Percentiles rank a stretch among this genome's conserved stretches.
Evolutionary conservation across 2,113 vertebrate species (phyloP).

Genomic region (Ardeotis arabs): DNA sequence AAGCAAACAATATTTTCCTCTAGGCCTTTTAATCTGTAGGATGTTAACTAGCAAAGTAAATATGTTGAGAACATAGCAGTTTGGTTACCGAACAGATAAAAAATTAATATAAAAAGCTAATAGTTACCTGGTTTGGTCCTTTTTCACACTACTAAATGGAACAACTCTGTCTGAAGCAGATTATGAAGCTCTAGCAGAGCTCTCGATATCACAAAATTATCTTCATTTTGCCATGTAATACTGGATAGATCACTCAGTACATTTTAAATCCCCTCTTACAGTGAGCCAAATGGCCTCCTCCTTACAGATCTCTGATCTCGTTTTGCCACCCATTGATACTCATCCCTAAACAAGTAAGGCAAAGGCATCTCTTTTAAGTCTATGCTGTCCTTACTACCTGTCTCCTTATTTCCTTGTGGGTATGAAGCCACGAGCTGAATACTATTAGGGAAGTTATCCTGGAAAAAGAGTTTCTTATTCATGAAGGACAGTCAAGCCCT

Average conservation of each 20-base stretch:
- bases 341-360: not conserved
- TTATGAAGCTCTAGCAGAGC: not conserved
- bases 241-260: not conserved
- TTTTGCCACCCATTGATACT: not conserved
- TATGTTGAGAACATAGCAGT: not conserved
- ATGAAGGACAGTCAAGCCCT: not conserved
- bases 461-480: not conserved
- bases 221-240: not conserved
- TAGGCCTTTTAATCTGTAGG: not conserved
- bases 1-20: not conserved
- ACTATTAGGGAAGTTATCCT: not conserved
- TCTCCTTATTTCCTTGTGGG: not conserved
- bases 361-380: not conserved
- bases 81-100: not conserved
- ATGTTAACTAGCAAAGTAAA: not conserved
- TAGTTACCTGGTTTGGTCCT: not conserved
- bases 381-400: not conserved
- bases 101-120: not conserved
- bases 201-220: not conserved
- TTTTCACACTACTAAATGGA: not conserved
- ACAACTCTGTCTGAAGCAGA: not conserved
- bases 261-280: not conserved
- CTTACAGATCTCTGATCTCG: not conserved
- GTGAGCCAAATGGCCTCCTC: not conserved
- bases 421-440: not conserved